Conservation (phyloP, 2,797 vertebrate genomes). For the Poeciliopsis gracilis region DNA sequence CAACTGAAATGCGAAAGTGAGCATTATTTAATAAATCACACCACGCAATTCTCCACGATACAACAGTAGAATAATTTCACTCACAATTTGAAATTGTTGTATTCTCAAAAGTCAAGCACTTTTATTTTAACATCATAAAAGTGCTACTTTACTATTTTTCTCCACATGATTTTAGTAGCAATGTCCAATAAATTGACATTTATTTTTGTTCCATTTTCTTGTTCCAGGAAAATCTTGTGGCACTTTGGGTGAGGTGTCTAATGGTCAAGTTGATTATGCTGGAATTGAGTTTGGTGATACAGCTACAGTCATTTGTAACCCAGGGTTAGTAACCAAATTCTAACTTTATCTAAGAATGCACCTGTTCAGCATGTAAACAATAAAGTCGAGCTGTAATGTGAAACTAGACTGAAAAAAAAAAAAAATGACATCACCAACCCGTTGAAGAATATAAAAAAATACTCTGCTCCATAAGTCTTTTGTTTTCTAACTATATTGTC, state of each 20-base stretch:
- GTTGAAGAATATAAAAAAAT: background rate
- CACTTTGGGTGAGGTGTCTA: fast-evolving
- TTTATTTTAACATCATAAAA: background rate
- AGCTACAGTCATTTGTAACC: background rate
- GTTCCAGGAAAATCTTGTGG: constrained; percentile 39
- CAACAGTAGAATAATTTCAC: background rate
- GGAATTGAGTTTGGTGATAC: constrained; percentile 37
- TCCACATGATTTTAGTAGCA: background rate
- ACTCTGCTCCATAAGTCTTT: background rate
- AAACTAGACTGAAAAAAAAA: background rate
- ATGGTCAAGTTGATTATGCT: background rate
- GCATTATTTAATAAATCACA: background rate
- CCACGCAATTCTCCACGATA: background rate
- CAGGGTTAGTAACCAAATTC: constrained; percentile 28
- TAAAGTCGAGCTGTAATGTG: background rate
- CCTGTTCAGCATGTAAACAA: background rate
- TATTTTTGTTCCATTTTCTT: background rate
- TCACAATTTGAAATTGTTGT: background rate
- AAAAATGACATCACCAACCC: background rate
- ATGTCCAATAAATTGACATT: background rate
- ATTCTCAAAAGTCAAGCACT: background rate
- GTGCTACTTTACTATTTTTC: background rate
- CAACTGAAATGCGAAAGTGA: constrained; percentile 57
- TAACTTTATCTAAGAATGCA: background rate
- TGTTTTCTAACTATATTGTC: background rate